phyloP scores from a whole-genome alignment of 2,888 invertebrate genomes.

The Margaritifera margaritifera region DNA sequence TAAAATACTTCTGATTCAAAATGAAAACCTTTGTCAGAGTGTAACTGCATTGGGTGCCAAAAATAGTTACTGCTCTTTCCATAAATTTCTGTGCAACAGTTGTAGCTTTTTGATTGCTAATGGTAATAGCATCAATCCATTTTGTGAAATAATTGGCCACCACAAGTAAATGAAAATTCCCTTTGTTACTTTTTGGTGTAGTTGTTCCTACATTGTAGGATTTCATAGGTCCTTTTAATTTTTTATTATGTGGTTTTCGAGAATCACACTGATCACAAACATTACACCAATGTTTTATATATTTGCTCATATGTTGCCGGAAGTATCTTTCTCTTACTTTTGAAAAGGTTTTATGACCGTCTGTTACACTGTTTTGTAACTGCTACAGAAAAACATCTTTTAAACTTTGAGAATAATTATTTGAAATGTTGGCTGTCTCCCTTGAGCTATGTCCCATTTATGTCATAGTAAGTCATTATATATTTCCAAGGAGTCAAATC shows the following conservation, averaged over 20 bases:
- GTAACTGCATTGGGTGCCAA: slow-evolving; percentile 15
- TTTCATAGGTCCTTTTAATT: background rate
- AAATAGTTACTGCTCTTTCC: slow-evolving; percentile 5
- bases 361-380: too few relatives aligned
- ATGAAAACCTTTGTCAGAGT: slow-evolving; percentile 15
- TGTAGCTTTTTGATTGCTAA: slow-evolving; percentile 7
- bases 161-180: too few relatives aligned
- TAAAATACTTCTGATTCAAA: slow-evolving; percentile 11
- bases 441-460: too few relatives aligned
- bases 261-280: too few relatives aligned
- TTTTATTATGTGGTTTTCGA: background rate
- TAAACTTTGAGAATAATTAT: too few relatives aligned
- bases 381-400: slow-evolving; percentile 9
- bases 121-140: slow-evolving; percentile 18
- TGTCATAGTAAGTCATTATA: too few relatives aligned
- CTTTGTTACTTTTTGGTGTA: slow-evolving; percentile 6
- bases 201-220: slow-evolving; percentile 8
- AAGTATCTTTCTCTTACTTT: too few relatives aligned
- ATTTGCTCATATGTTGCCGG: too few relatives aligned
- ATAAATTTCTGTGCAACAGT: slow-evolving; percentile 6
- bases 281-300: too few relatives aligned
- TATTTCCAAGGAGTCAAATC: too few relatives aligned
- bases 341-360: slow-evolving; percentile 7
- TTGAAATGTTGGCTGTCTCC: too few relatives aligned
- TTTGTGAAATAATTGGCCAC: too few relatives aligned